Conservation (phyloP, 2,113 vertebrate species). For the Melanotaenia duboulayi region DNA sequence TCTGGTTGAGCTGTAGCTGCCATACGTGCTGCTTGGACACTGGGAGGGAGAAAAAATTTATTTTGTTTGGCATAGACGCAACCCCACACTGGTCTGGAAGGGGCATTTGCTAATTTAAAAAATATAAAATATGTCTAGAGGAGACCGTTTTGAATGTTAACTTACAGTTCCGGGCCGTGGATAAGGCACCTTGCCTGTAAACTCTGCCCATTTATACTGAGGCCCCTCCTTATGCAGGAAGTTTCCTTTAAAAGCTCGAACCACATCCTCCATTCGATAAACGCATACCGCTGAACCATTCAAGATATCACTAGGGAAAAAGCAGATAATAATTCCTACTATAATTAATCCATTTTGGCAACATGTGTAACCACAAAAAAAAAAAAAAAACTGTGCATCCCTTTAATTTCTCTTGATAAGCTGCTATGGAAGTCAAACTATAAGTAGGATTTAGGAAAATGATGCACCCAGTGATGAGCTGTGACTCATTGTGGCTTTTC, state of each 20-base stretch:
- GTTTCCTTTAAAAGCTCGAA: slow-evolving; percentile 84
- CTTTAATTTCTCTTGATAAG: slow-evolving; percentile 23
- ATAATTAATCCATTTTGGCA: neutral
- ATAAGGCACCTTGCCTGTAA: slow-evolving; percentile 84
- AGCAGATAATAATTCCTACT: slow-evolving; percentile 2
- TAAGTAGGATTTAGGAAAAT: slow-evolving; percentile 10
- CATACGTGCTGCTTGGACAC: slow-evolving; percentile 87
- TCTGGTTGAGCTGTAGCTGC: slow-evolving; percentile 83
- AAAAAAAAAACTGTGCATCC: neutral
- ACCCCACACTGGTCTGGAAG: neutral
- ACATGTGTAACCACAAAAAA: slow-evolving; percentile 2
- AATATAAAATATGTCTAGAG: neutral
- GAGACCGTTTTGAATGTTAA: slow-evolving; percentile 9
- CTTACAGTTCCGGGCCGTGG: slow-evolving; percentile 86
- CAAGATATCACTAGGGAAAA: slow-evolving; percentile 79
- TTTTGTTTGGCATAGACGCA: slow-evolving; percentile 1
- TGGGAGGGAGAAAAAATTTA: slow-evolving; percentile 24
- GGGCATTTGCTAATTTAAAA: neutral
- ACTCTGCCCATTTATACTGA: slow-evolving; percentile 86
- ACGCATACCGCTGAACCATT: slow-evolving; percentile 86
- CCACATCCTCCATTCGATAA: slow-evolving; percentile 85
- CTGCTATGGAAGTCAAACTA: slow-evolving; percentile 6
- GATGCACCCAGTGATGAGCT: slow-evolving; percentile 8
- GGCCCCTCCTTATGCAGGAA: slow-evolving; percentile 86
- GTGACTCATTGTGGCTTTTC: slow-evolving; percentile 60